A percentile compares a stretch with the other conserved stretches of the same genome.
These are phyloP conservation scores for Cebuella pygmaea DNA, from an alignment of 2,797 vertebrate species.

Conservation along the genomic window DNA sequence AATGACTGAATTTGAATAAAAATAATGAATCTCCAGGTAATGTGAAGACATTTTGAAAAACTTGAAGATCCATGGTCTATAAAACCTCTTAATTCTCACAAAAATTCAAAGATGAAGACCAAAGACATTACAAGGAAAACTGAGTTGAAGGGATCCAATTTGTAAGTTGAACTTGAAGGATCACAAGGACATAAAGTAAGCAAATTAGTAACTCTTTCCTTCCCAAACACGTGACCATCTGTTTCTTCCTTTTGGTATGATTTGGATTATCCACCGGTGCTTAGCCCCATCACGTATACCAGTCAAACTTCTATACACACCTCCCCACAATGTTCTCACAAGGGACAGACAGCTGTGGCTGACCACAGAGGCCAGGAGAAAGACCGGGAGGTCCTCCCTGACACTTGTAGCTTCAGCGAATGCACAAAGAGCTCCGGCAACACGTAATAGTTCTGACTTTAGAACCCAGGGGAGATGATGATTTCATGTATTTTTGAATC, in stretches of 20 bases:
- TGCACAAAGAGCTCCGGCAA: neutral
- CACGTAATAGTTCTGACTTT: neutral
- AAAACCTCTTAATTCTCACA: neutral
- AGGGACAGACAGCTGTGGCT: neutral
- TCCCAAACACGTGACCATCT: neutral
- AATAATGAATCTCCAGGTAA: neutral
- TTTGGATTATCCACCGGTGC: neutral
- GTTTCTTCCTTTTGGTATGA: neutral
- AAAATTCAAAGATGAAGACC: neutral
- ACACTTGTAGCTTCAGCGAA: neutral
- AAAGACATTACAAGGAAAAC: neutral
- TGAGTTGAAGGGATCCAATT: neutral
- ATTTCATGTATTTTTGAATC: neutral
- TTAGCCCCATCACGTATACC: neutral
- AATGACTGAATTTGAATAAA: neutral
- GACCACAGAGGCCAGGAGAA: neutral
- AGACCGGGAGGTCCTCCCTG: neutral
- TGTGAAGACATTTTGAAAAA: neutral
- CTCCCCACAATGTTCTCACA: neutral
- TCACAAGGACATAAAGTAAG: neutral
- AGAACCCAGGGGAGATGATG: neutral
- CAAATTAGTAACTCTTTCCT: neutral
- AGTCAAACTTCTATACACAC: neutral
- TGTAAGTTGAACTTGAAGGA: neutral
- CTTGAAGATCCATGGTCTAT: neutral